Percentiles rank a stretch among this genome's conserved stretches.
phyloP scores from a whole-genome alignment of 2,888 invertebrate genomes.

The Sinotaia quadrata region DNA sequence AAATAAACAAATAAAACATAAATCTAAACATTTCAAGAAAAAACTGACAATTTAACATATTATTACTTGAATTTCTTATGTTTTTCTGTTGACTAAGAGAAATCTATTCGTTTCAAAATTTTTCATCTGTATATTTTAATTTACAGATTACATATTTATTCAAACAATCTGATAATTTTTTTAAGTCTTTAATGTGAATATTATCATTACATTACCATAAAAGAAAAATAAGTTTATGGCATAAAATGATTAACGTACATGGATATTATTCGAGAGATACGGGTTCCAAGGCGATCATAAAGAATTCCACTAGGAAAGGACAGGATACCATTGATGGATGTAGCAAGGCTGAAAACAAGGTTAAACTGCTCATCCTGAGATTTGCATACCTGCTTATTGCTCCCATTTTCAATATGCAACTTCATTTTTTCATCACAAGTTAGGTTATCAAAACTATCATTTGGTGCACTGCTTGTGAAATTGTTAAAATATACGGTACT shows the following conservation, averaged over 20 bases:
- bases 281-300: slow-evolving; percentile 44
- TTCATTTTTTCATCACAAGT: slow-evolving; percentile 17
- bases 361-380: slow-evolving; percentile 44
- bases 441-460: neutral
- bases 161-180: neutral
- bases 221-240: too few species aligned
- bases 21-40: neutral
- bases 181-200: neutral
- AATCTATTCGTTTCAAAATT: too few species aligned
- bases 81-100: too few species aligned
- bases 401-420: neutral
- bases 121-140: neutral
- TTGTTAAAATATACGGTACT: neutral
- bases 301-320: slow-evolving; percentile 41
- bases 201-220: too few species aligned
- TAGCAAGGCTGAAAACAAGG: slow-evolving; percentile 43
- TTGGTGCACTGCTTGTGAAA: neutral
- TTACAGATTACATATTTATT: neutral
- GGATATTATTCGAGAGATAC: slow-evolving; percentile 38
- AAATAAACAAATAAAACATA: neutral
- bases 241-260: slow-evolving; percentile 35
- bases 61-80: neutral
- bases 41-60: neutral
- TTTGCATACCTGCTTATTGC: slow-evolving; percentile 21
- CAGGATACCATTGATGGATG: slow-evolving; percentile 40